Percentiles rank a stretch among this genome's conserved stretches.
phyloP scores from a whole-genome alignment of 2,113 vertebrate species.

The Osmerus eperlanus region DNA sequence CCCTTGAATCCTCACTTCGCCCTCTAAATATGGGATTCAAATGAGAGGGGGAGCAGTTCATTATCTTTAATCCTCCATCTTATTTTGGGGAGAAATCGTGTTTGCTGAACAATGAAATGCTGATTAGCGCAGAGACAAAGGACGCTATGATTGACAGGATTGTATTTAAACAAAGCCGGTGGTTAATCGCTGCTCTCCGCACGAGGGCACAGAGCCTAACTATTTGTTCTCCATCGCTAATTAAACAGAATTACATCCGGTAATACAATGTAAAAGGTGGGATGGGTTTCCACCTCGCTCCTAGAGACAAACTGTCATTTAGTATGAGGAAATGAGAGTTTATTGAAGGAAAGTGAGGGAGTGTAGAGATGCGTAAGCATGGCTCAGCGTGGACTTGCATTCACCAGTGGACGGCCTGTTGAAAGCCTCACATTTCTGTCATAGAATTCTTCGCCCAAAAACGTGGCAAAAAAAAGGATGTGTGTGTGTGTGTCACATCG shows the following conservation, averaged over 20 bases:
- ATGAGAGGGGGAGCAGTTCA: slow-evolving; percentile 49
- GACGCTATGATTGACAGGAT: slow-evolving; percentile 64
- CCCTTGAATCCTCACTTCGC: slow-evolving; percentile 30
- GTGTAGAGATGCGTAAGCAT: neutral
- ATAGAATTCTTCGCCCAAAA: too few relatives aligned
- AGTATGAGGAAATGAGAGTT: slow-evolving; percentile 5
- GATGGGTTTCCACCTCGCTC: slow-evolving; percentile 15
- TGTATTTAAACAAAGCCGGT: slow-evolving; percentile 60
- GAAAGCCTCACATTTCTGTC: neutral
- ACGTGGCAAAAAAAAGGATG: neutral
- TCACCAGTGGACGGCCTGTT: neutral
- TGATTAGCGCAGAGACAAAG: slow-evolving; percentile 61
- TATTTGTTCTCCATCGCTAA: slow-evolving; percentile 58
- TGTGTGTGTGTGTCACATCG: neutral
- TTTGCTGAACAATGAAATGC: slow-evolving; percentile 68
- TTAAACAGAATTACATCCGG: slow-evolving; percentile 60
- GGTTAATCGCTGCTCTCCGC: slow-evolving; percentile 60
- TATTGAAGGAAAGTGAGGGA: slow-evolving; percentile 6
- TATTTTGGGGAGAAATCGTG: slow-evolving; percentile 58
- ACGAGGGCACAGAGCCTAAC: slow-evolving; percentile 40
- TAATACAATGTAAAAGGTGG: slow-evolving; percentile 44
- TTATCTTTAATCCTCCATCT: slow-evolving; percentile 66
- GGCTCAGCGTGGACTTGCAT: slow-evolving; percentile 6
- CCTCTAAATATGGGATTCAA: slow-evolving; percentile 33
- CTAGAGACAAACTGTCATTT: slow-evolving; percentile 39